Conservation (phyloP, 2,888 invertebrate species). For the Orthosia gracilis region DNA sequence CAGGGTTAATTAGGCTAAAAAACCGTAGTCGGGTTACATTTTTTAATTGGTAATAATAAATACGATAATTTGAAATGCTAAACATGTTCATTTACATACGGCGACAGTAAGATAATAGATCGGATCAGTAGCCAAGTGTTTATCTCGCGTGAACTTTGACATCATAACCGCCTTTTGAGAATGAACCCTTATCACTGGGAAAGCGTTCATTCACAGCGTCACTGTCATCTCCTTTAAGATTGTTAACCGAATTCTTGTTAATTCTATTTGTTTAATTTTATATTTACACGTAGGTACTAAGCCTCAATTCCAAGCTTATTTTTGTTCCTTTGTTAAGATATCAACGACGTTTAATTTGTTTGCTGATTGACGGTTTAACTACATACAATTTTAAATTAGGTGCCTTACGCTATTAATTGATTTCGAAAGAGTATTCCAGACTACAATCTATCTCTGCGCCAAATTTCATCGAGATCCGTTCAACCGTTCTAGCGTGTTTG, state of each 20-base stretch:
- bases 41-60: too few relatives aligned
- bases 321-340: conserved; percentile 22
- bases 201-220: conserved; percentile 84
- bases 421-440: not conserved
- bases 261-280: conserved; percentile 16
- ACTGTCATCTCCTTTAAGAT: conserved; percentile 64
- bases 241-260: conserved; percentile 47
- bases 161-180: conserved; percentile 83
- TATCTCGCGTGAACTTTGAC: conserved; percentile 86
- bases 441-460: too few relatives aligned
- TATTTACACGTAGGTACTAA: conserved; percentile 17
- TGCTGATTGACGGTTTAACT: not conserved
- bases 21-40: too few relatives aligned
- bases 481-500: too few relatives aligned
- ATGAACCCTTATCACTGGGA: conserved; percentile 83
- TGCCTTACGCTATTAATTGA: not conserved
- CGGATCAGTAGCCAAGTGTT: conserved; percentile 70
- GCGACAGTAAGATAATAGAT: conserved; percentile 56
- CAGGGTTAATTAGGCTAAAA: too few relatives aligned
- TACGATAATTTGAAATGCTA: conserved; percentile 19
- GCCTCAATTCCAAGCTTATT: conserved; percentile 27
- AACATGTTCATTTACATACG: conserved; percentile 40
- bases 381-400: not conserved
- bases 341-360: conserved; percentile 1
- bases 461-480: too few relatives aligned